These are phyloP conservation scores for Macrotrachela quadricornifera DNA, from an alignment of 1,140 invertebrate genomes.

Conservation along the genomic window DNA sequence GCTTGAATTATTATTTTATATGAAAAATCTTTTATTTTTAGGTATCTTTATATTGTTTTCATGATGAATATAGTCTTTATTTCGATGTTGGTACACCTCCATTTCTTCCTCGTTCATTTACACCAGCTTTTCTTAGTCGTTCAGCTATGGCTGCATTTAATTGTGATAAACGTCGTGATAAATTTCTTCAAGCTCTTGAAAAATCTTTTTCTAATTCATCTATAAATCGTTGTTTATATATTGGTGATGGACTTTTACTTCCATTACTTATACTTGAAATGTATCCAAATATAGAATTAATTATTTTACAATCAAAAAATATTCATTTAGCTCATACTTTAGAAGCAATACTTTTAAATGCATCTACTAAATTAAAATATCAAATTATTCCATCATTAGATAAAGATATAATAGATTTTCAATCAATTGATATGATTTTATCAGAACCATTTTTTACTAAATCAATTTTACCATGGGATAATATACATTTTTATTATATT, in stretches of 20 bases:
- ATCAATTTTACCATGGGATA: constrained; percentile 67
- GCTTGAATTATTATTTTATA: constrained; percentile 6
- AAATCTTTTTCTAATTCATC: too few relatives aligned
- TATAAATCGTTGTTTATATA: too few relatives aligned
- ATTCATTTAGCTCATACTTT: not conserved
- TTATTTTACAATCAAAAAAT: constrained; percentile 23
- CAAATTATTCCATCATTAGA: constrained; percentile 3
- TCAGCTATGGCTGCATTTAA: too few relatives aligned
- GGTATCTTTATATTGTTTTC: constrained; percentile 36
- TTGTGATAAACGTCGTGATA: too few relatives aligned
- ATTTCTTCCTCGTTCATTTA: too few relatives aligned
- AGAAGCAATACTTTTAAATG: not conserved
- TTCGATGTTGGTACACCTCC: constrained; percentile 36
- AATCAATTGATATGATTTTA: constrained; percentile 44
- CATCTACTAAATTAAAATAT: not conserved
- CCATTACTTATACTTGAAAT: not conserved
- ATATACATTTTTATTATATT: constrained; percentile 51
- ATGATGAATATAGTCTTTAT: constrained; percentile 79
- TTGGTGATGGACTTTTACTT: too few relatives aligned
- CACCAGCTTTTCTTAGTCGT: too few relatives aligned
- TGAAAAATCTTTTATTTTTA: too few relatives aligned
- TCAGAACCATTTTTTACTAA: constrained; percentile 63
- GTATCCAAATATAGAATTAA: not conserved
- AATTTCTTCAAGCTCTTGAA: too few relatives aligned
- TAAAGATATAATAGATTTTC: not conserved